Evolutionary conservation across 2,113 vertebrate species (phyloP).

Genomic region (Indri indri): DNA sequence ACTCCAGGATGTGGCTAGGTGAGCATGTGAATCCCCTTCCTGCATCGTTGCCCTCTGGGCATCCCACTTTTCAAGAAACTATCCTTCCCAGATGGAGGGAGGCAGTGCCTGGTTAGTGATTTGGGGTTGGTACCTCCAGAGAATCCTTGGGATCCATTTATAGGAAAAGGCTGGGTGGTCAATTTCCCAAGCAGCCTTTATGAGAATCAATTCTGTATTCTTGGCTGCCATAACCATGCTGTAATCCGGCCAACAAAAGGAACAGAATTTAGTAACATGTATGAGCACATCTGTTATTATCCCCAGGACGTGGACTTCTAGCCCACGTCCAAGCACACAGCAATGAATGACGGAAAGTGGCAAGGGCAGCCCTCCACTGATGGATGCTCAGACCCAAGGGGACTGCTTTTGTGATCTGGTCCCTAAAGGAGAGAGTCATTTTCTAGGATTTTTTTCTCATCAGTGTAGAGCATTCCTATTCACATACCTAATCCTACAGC

Average conservation of each 20-base stretch:
- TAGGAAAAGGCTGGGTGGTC: slow-evolving; percentile 19
- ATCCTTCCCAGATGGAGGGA: not conserved
- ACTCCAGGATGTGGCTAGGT: not conserved
- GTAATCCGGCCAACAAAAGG: not conserved
- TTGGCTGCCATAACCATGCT: not conserved
- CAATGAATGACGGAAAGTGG: not conserved
- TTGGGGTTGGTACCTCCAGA: not conserved
- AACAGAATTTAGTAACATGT: not conserved
- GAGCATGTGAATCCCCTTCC: not conserved
- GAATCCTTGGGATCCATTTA: not conserved
- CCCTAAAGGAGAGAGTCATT: not conserved
- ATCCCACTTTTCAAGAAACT: not conserved
- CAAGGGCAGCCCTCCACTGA: not conserved
- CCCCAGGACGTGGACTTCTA: not conserved
- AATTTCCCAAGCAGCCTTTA: not conserved
- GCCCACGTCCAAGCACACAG: not conserved
- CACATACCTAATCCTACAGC: not conserved
- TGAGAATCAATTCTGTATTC: not conserved
- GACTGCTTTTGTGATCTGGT: not conserved
- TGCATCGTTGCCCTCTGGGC: not conserved
- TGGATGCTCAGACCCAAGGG: not conserved
- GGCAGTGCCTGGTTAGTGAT: not conserved
- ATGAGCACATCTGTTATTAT: not conserved
- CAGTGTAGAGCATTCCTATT: not conserved
- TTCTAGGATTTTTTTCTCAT: not conserved